A percentile compares a stretch with the other conserved stretches of the same genome.
These are phyloP conservation scores for Ciona savignyi DNA, from an alignment of 23 tunicate genomes.

Conservation along the genomic window DNA sequence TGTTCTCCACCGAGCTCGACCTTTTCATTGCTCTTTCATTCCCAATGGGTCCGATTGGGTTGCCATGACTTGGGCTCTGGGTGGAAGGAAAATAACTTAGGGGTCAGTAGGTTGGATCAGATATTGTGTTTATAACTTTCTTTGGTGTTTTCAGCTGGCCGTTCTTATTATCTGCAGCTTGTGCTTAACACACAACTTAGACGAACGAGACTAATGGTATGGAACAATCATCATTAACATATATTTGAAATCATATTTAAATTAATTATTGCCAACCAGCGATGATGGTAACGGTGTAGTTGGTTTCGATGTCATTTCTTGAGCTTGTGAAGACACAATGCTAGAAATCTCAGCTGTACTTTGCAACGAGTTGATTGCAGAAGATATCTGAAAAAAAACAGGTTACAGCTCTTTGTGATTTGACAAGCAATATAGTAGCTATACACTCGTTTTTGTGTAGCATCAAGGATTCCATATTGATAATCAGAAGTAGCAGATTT, in stretches of 20 bases:
- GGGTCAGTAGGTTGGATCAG: too few species aligned
- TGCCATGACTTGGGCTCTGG: slow-evolving; percentile 30
- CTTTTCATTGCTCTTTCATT: slow-evolving; percentile 54
- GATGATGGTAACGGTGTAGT: not conserved
- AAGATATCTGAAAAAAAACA: not conserved
- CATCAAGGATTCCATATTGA: too few species aligned
- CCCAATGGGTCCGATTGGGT: slow-evolving; percentile 75
- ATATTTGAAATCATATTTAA: too few species aligned
- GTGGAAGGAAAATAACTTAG: too few species aligned
- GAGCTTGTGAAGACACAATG: not conserved
- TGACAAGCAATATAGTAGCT: too few species aligned
- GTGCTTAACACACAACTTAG: not conserved
- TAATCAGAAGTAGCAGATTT: too few species aligned
- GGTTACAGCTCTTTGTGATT: too few species aligned
- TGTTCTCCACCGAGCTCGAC: slow-evolving; percentile 34
- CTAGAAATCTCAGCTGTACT: slow-evolving; percentile 8
- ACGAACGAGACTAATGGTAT: not conserved
- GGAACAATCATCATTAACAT: not conserved
- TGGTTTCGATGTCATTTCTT: not conserved
- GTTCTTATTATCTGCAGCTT: not conserved
- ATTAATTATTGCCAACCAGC: too few species aligned
- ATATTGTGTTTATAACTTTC: too few species aligned
- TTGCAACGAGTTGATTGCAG: not conserved
- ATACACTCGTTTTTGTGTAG: too few species aligned
- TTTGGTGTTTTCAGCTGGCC: not conserved